phyloP scores from a whole-genome alignment of 2,797 vertebrate genomes.

The Sciaenops ocellatus region DNA sequence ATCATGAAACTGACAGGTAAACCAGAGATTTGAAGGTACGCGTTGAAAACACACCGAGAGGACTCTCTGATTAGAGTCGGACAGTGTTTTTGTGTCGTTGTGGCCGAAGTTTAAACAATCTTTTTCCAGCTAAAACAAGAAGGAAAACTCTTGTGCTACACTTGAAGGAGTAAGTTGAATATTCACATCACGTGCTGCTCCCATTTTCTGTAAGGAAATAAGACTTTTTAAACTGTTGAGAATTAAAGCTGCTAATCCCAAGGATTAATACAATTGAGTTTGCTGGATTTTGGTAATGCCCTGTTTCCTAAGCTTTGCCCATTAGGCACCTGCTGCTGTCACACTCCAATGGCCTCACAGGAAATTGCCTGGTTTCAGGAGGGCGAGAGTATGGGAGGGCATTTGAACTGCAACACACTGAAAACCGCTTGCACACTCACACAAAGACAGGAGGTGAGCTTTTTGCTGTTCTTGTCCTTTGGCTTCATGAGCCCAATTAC shows the following conservation, averaged over 20 bases:
- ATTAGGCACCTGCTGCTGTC: slow-evolving; percentile 83
- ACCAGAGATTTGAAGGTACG: slow-evolving; percentile 22
- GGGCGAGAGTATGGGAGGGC: slow-evolving; percentile 53
- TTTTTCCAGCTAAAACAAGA: slow-evolving; percentile 30
- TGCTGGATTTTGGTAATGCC: slow-evolving; percentile 82
- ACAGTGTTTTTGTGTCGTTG: neutral
- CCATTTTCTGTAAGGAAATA: slow-evolving; percentile 76
- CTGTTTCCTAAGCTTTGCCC: slow-evolving; percentile 79
- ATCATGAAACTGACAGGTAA: slow-evolving; percentile 53
- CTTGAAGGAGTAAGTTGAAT: slow-evolving; percentile 40
- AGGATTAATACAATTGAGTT: slow-evolving; percentile 87
- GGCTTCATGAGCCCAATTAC: slow-evolving; percentile 74
- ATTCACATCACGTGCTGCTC: slow-evolving; percentile 63
- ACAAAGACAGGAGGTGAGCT: slow-evolving; percentile 48
- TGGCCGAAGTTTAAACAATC: slow-evolving; percentile 28
- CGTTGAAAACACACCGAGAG: slow-evolving; percentile 13
- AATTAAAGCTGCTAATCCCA: slow-evolving; percentile 83
- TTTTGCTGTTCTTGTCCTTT: slow-evolving; percentile 57
- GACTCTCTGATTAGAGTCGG: slow-evolving; percentile 17
- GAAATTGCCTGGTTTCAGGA: slow-evolving; percentile 78
- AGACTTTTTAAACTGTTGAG: slow-evolving; percentile 78
- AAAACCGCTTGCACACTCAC: slow-evolving; percentile 37
- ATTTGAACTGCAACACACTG: slow-evolving; percentile 62
- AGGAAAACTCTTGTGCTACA: slow-evolving; percentile 17
- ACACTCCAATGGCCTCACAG: slow-evolving; percentile 72